phyloP scores from a whole-genome alignment of 2,888 invertebrate genomes.

The Phyllotreta striolata region DNA sequence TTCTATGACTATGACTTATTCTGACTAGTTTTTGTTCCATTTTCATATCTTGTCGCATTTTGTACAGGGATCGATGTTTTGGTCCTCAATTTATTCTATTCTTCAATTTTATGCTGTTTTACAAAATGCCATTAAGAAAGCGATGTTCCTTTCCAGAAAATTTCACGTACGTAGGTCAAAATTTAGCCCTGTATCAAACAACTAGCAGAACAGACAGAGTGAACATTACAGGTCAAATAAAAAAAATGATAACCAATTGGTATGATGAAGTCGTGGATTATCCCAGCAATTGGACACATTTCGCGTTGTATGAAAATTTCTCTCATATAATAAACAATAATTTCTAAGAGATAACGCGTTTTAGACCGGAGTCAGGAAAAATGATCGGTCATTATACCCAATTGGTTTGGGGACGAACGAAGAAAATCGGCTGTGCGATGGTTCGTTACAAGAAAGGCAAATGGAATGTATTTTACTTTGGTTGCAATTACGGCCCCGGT shows the following conservation, averaged over 20 bases:
- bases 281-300: not conserved
- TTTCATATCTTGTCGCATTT: too few relatives aligned
- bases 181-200: slow-evolving; percentile 53
- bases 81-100: too few relatives aligned
- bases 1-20: too few relatives aligned
- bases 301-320: not conserved
- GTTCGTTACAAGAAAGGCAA: slow-evolving; percentile 46
- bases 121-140: not conserved
- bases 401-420: slow-evolving; percentile 57
- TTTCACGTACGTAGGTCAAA: slow-evolving; percentile 55
- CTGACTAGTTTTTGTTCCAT: too few relatives aligned
- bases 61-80: too few relatives aligned
- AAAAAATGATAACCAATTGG: slow-evolving; percentile 52
- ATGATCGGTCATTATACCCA: slow-evolving; percentile 57
- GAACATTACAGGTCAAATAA: slow-evolving; percentile 47
- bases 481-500: slow-evolving; percentile 58
- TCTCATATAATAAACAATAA: not conserved
- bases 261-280: slow-evolving; percentile 56
- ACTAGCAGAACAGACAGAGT: slow-evolving; percentile 44
- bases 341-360: not conserved
- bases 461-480: slow-evolving; percentile 54
- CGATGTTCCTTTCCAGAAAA: slow-evolving; percentile 6
- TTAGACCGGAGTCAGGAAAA: not conserved
- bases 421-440: slow-evolving; percentile 55
- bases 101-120: too few relatives aligned